These are phyloP conservation scores for Peromyscus nudipes DNA, from an alignment of 2,797 vertebrate species.

Conservation along the genomic window DNA sequence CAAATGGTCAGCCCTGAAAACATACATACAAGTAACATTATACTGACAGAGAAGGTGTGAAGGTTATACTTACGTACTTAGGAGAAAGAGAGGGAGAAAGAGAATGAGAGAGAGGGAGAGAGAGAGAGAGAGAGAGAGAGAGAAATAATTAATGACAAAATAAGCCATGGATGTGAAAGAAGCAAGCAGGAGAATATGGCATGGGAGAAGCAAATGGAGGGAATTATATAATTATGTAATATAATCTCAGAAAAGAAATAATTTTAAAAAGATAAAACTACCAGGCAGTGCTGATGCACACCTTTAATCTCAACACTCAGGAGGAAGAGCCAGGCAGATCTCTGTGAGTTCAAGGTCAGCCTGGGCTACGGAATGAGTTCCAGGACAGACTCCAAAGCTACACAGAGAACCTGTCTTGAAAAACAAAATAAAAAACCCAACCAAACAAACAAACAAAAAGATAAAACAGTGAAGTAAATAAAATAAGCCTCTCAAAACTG, in stretches of 20 bases:
- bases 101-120: too few relatives aligned
- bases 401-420: too few relatives aligned
- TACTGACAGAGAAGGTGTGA: not conserved
- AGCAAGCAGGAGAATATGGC: not conserved
- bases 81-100: too few relatives aligned
- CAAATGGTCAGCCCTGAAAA: not conserved
- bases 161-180: not conserved
- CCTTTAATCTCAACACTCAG: too few relatives aligned
- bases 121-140: not conserved
- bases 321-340: too few relatives aligned
- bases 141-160: not conserved
- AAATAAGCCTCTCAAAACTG: conserved; percentile 27
- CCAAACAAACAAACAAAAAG: not conserved
- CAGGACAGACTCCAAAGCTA: too few relatives aligned
- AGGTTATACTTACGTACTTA: not conserved
- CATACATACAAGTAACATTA: not conserved
- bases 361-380: too few relatives aligned
- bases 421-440: too few relatives aligned
- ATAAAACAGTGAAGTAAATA: not conserved
- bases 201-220: not conserved
- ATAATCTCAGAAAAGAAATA: not conserved
- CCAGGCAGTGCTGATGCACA: too few relatives aligned
- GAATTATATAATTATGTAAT: not conserved
- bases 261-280: not conserved
- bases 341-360: too few relatives aligned